Percentiles rank a stretch among this genome's conserved stretches.
These are phyloP conservation scores for Zaprionus nigranus DNA, from an alignment of 1,140 invertebrate species.

Conservation along the genomic window DNA sequence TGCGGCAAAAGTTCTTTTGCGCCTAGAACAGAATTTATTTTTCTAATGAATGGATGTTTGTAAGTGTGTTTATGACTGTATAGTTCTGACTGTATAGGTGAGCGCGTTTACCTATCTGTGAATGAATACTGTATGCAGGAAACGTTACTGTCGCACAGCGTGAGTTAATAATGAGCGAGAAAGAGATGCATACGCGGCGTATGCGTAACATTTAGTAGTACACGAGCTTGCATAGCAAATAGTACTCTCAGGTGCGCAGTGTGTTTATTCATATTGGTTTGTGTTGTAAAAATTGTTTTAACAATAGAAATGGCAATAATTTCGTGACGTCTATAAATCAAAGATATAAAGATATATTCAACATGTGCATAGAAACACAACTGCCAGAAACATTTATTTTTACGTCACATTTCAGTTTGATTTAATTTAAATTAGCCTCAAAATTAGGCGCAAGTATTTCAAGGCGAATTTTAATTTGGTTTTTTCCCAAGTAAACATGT, in stretches of 20 bases:
- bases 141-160: slow-evolving; percentile 58
- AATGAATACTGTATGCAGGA: slow-evolving; percentile 53
- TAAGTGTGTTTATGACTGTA: slow-evolving; percentile 5
- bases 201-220: slow-evolving; percentile 58
- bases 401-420: not conserved
- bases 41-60: slow-evolving; percentile 71
- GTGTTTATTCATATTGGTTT: slow-evolving; percentile 51
- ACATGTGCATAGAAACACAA: not conserved
- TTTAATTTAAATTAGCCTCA: not conserved
- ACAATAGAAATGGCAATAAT: slow-evolving; percentile 21
- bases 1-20: slow-evolving; percentile 28
- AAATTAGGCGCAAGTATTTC: not conserved
- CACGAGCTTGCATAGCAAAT: slow-evolving; percentile 31
- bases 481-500: not conserved
- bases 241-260: slow-evolving; percentile 32
- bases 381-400: not conserved
- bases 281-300: slow-evolving; percentile 38
- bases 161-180: slow-evolving; percentile 51
- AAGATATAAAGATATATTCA: not conserved
- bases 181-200: slow-evolving; percentile 57
- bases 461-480: slow-evolving; percentile 2
- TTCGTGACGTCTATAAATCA: slow-evolving; percentile 22
- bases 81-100: slow-evolving; percentile 28
- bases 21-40: slow-evolving; percentile 60
- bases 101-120: slow-evolving; percentile 37